Evolutionary conservation across 2,797 vertebrate genomes (phyloP).

Genomic region (Aphelocoma californica): DNA sequence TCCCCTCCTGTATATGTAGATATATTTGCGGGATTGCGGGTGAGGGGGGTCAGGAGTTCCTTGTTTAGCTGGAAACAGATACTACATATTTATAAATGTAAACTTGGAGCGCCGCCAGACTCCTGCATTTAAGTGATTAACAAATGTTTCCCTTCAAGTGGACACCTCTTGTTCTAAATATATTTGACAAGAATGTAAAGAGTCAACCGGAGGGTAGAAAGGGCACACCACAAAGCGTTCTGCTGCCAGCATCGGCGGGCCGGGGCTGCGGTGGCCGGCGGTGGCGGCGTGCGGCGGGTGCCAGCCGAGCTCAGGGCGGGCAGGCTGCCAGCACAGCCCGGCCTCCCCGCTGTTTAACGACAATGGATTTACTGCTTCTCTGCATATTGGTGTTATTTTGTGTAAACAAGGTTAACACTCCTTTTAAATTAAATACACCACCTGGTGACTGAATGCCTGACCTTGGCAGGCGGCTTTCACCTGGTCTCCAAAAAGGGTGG

Average conservation of each 20-base stretch:
- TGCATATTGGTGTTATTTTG: slow-evolving; percentile 90
- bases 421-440: slow-evolving; percentile 92
- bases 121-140: slow-evolving; percentile 87
- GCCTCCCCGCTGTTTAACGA: slow-evolving; percentile 93
- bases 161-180: slow-evolving; percentile 90
- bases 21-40: slow-evolving; percentile 25
- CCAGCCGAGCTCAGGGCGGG: slow-evolving; percentile 78
- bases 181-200: slow-evolving; percentile 82
- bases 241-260: slow-evolving; percentile 44
- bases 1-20: slow-evolving; percentile 3
- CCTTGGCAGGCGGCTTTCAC: slow-evolving; percentile 82
- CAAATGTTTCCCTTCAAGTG: slow-evolving; percentile 86
- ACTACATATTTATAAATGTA: slow-evolving; percentile 80
- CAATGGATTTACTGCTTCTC: slow-evolving; percentile 91
- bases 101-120: slow-evolving; percentile 82
- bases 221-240: slow-evolving; percentile 73
- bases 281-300: slow-evolving; percentile 62
- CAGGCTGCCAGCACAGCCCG: slow-evolving; percentile 83
- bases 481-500: slow-evolving; percentile 65
- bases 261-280: slow-evolving; percentile 64
- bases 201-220: slow-evolving; percentile 74
- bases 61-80: slow-evolving; percentile 74
- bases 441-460: slow-evolving; percentile 88
- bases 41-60: slow-evolving; percentile 59
- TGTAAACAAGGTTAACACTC: slow-evolving; percentile 97